Evolutionary conservation across 2,888 invertebrate species (phyloP), one percentile per base, ranked within the genome.

Genomic region (Stenodema calcarata): DNA sequence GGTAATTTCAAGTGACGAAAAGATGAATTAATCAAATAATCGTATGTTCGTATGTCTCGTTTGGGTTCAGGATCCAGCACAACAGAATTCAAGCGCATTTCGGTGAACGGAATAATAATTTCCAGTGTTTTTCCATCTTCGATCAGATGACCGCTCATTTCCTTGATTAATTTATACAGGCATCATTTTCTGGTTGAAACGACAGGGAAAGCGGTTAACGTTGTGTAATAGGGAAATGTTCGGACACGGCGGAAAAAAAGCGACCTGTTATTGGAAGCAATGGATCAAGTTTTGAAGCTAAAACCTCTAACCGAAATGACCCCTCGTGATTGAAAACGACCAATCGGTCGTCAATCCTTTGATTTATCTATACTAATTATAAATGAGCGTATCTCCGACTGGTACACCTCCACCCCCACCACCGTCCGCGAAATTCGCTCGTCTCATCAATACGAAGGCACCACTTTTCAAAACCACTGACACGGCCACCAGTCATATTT

Each of bases 351-450:
- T 54, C 76, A 78, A 86, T 50, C 62, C 69, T 78, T 84, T 88
- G 88, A 88, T 88, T 88, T 88, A 87, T 88, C 70, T 86, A 41
- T 81, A 50, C 87, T 88, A 88, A 88, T 88, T 88, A 88, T 87
- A 88, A 86, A 80, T 73, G 86, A 83, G 75, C 70, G 27, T 76
- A 76, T 14, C 28, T 18, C 75, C 78, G 44, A 42, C 42, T 9
- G n/a, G 41, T n/a, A n/a, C 1, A 4, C 18, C 42, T 27, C 28
- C 23, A 4, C 70, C 23, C 42, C 12, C 76, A 16, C 6, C 18
- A 12, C 47, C 18, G 18, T 27, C 47, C 18, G 18, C 27, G 27
- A 44, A 42, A 41, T 35, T 28, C 23, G 35, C 41, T 76, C 54
- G 47, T 81, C 18, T 41, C 75, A 41, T 41, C 75, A 41, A 41